A percentile compares a stretch with the other conserved stretches of the same genome.
Conservation (phyloP, 2,797 vertebrate genomes). For the Paratrypauchen microcephalus region DNA sequence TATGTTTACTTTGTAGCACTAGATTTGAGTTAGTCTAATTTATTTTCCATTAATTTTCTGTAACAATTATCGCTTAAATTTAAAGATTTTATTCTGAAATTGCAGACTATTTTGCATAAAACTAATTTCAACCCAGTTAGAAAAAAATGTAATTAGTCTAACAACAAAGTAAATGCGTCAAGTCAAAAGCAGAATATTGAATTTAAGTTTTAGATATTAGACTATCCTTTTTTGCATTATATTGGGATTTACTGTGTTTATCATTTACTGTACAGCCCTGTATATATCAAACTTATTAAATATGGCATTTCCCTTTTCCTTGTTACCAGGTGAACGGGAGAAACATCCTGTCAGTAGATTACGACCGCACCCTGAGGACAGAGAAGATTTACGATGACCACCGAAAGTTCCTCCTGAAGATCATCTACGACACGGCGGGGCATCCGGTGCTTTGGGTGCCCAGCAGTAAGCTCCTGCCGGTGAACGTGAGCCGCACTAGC, state of each 20-base stretch:
- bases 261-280: neutral
- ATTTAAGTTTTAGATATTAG: neutral
- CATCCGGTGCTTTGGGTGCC: constrained; percentile 98
- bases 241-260: neutral
- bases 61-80: too few species aligned
- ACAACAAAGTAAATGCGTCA: neutral
- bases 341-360: constrained; percentile 98
- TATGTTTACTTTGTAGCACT: too few species aligned
- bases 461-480: constrained; percentile 95
- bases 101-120: too few species aligned
- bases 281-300: neutral
- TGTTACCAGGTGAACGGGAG: constrained; percentile 90
- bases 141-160: too few species aligned
- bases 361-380: constrained; percentile 93
- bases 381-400: constrained; percentile 99
- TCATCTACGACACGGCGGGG: constrained; percentile 91
- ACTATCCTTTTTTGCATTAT: neutral
- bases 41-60: too few species aligned
- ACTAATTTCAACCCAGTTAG: too few species aligned
- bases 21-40: too few species aligned
- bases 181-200: neutral
- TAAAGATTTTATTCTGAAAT: too few species aligned
- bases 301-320: constrained; percentile 25
- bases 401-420: constrained; percentile 96
- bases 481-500: constrained; percentile 93